phyloP scores from a whole-genome alignment of 2,797 vertebrate genomes.

The Petrocephalus schoutedeni region DNA sequence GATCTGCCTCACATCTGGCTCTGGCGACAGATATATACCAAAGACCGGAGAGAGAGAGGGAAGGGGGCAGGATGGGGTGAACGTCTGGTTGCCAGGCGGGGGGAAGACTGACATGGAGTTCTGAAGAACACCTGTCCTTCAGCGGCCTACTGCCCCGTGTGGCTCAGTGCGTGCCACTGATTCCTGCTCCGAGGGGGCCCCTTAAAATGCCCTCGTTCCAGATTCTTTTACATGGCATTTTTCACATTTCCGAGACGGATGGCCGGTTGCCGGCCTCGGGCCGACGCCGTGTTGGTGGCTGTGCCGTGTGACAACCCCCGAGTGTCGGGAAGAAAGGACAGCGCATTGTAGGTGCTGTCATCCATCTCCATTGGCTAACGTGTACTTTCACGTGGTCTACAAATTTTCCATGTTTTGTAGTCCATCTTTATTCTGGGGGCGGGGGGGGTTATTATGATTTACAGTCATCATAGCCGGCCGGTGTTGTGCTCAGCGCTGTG shows the following conservation, averaged over 20 bases:
- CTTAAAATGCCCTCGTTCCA: constrained; percentile 40
- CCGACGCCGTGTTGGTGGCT: constrained; percentile 42
- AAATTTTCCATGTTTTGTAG: not conserved
- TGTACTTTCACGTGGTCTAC: not conserved
- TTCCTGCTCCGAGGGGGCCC: constrained; percentile 54
- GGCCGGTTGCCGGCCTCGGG: constrained; percentile 52
- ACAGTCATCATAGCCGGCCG: not conserved
- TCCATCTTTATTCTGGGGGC: not conserved
- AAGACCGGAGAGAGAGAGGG: constrained; percentile 33
- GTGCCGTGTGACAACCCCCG: not conserved
- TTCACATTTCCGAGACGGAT: constrained; percentile 55
- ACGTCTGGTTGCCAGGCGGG: constrained; percentile 30
- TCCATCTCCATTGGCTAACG: not conserved
- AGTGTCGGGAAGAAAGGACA: not conserved
- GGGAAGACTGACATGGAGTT: constrained; percentile 35
- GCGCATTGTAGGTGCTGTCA: not conserved
- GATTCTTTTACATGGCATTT: constrained; percentile 64
- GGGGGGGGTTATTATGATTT: not conserved
- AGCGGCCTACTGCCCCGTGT: constrained; percentile 55
- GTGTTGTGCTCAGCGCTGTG: not conserved
- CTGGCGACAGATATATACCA: constrained; percentile 28
- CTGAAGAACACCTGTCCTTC: constrained; percentile 65
- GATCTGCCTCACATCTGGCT: constrained; percentile 55
- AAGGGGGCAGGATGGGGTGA: constrained; percentile 38
- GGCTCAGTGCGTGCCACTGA: constrained; percentile 46